A percentile compares a stretch with the other conserved stretches of the same genome.
Evolutionary conservation across 1,140 invertebrate genomes (phyloP).

Genomic region (Homalodisca vitripennis): DNA sequence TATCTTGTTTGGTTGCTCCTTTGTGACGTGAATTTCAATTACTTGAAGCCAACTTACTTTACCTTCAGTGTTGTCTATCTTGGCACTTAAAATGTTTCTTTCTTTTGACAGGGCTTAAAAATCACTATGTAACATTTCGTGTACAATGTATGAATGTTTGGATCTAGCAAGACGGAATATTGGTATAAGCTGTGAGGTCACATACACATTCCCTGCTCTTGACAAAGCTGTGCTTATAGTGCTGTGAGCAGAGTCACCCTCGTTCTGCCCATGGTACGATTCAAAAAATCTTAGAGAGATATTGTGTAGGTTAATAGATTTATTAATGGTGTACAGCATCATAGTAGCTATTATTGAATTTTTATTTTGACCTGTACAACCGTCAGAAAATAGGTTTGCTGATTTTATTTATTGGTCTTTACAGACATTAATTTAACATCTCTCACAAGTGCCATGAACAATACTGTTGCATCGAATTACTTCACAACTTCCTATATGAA

Average conservation of each 20-base stretch:
- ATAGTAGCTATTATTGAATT: not conserved
- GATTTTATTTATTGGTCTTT: not conserved
- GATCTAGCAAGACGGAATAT: slow-evolving; percentile 5
- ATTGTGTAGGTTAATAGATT: not conserved
- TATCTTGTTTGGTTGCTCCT: not conserved
- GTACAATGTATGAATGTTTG: slow-evolving; percentile 6
- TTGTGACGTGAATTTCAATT: not conserved
- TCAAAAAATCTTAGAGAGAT: slow-evolving; percentile 26
- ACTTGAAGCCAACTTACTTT: not conserved
- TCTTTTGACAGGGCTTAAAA: not conserved
- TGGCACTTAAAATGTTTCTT: no score
- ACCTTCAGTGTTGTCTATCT: not conserved
- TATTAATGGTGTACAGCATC: slow-evolving; percentile 15
- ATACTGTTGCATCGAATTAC: not conserved
- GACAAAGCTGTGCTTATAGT: slow-evolving; percentile 15
- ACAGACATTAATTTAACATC: not conserved
- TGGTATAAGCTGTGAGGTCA: slow-evolving; percentile 8
- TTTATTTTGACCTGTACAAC: slow-evolving; percentile 19
- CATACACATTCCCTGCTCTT: slow-evolving; percentile 1
- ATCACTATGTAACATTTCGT: slow-evolving; percentile 4
- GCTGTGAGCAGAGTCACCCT: slow-evolving; percentile 27
- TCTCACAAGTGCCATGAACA: not conserved
- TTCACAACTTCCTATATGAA: not conserved
- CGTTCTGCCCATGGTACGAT: slow-evolving; percentile 26
- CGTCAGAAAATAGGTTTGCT: slow-evolving; percentile 11